Conservation (phyloP, 2,113 vertebrate genomes). For the Setophaga coronata region DNA sequence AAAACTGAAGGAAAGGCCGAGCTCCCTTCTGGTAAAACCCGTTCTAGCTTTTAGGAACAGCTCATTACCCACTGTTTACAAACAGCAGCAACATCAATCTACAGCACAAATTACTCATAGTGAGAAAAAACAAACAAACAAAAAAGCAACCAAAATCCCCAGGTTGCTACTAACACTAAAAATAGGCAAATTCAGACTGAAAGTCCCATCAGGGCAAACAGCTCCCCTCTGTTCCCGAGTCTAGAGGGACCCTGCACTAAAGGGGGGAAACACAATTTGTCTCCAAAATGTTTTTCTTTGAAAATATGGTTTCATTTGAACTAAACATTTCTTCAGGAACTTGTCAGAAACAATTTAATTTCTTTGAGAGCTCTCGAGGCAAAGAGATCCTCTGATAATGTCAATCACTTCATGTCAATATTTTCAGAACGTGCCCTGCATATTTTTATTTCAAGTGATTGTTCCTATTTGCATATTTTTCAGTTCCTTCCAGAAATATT, state of each 20-base stretch:
- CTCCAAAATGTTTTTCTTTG: neutral
- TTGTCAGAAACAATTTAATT: constrained; percentile 42
- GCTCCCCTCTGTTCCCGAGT: neutral
- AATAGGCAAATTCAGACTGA: neutral
- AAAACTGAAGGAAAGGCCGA: neutral
- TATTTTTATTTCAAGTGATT: neutral
- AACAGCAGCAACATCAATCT: constrained; percentile 4
- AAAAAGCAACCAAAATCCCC: constrained; percentile 17
- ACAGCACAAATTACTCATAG: neutral
- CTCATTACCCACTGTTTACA: constrained; percentile 38
- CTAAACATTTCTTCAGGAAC: neutral
- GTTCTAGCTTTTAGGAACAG: neutral
- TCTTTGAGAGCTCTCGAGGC: neutral
- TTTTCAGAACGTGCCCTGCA: neutral
- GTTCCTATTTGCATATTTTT: neutral
- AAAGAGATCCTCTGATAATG: constrained; percentile 40
- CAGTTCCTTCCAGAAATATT: neutral
- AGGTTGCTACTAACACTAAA: neutral
- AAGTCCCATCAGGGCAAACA: neutral
- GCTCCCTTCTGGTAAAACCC: constrained; percentile 14
- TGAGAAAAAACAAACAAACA: neutral
- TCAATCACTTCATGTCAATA: constrained; percentile 13
- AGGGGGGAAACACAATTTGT: neutral
- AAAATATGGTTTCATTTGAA: constrained; percentile 22
- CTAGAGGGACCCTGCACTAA: neutral